Base-by-base conservation (phyloP, 2,113 vertebrate genomes). In the Circaetus gallicus region DNA sequence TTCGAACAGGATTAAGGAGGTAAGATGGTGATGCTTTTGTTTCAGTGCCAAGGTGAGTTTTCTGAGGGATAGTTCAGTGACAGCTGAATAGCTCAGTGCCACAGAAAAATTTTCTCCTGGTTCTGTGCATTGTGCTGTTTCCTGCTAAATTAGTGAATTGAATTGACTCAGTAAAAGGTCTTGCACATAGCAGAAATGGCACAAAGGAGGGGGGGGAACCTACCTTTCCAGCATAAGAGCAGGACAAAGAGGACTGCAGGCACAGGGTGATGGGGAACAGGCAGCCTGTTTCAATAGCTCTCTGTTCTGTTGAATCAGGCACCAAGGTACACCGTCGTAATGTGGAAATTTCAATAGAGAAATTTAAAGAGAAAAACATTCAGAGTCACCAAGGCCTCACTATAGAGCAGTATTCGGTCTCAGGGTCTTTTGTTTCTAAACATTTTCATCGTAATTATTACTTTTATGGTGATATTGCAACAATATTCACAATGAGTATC, bases 31-130 rank as follows among this genome's bases (percentile, higher is more conserved):
- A 43, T 43, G 43, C 36, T 90, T 89, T 91, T 83, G 76, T 72
- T 91, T 90, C 62, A 62, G 24, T 80, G 56, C 25, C 53, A 90
- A 82, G 53, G 70, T 93, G 82, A 65, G 13, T 89, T 76, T 94
- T 78, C 89, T 49, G 34, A 67, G n/a, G 31, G 12, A 73, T 43
- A 70, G 16, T 70, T 83, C 52, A 45, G 32, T 71, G 22, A 55
- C 24, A 93, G 56, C 14, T 59, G 74, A 79, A 59, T 71, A 52
- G 29, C 29, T 91, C 7, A 21, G 10, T 52, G 78, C 12, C 61
- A 69, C 18, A 65, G 38, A 38, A 86, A 85, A 55, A 19, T 24
- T 0, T 34, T 59, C 43, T 76, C 5, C 17, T 2, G 0, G 1
- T 50, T 82, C 10, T 80, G 36, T 79, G 16, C 2, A 3, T 38